A percentile compares a stretch with the other conserved stretches of the same genome.
Evolutionary conservation across 2,797 vertebrate species (phyloP).

Genomic region (Urosaurus nigricauda): DNA sequence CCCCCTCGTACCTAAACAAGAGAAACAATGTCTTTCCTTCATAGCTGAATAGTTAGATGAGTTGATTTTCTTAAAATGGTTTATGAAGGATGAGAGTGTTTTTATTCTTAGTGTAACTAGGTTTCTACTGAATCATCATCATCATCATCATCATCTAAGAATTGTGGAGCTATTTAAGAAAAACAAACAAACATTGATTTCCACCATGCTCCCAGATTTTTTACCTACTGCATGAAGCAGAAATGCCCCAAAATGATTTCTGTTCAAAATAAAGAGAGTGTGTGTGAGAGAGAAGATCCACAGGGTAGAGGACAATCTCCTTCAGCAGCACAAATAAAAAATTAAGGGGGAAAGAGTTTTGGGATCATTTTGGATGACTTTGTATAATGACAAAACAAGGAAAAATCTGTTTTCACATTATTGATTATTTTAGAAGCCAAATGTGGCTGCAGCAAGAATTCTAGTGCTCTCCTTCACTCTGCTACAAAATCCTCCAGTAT

Average conservation of each 20-base stretch:
- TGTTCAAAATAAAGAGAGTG: background rate
- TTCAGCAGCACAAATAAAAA: conserved; percentile 11
- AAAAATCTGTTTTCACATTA: conserved; percentile 16
- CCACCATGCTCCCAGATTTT: background rate
- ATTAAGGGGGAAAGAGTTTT: background rate
- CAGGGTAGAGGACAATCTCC: background rate
- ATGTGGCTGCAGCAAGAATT: background rate
- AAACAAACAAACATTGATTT: conserved; percentile 3
- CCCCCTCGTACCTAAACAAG: conserved; percentile 28
- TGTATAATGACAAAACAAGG: background rate
- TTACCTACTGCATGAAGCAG: background rate
- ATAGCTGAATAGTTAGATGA: background rate
- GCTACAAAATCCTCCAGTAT: background rate
- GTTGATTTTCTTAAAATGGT: conserved; percentile 4
- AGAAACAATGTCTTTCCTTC: background rate
- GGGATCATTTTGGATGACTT: background rate
- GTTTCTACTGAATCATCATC: no score
- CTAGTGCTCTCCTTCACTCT: background rate
- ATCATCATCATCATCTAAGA: no score
- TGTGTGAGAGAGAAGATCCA: background rate
- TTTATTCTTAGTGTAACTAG: background rate
- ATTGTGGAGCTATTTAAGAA: conserved; percentile 6
- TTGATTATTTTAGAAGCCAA: background rate
- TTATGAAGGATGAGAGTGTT: no score
- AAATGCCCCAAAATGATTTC: background rate